Evolutionary conservation across 2,888 invertebrate genomes (phyloP).

Genomic region (Barypeithes pellucidus): DNA sequence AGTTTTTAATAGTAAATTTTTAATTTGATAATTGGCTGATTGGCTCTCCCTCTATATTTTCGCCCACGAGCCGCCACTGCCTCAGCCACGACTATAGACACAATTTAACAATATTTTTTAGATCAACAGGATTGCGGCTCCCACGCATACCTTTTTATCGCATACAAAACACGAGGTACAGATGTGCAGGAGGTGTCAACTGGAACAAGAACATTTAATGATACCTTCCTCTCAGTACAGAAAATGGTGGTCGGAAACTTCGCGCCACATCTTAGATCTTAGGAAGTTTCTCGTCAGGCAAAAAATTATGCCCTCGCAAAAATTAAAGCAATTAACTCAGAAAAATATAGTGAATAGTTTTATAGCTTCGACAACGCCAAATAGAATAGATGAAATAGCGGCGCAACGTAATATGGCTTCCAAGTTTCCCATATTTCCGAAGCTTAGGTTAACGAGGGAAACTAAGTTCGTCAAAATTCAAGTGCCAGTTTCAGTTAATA

Average conservation of each 20-base stretch:
- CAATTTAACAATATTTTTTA: conserved; percentile 59
- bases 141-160: conserved; percentile 78
- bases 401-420: conserved; percentile 60
- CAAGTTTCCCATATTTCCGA: conserved; percentile 66
- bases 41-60: no score
- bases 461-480: conserved; percentile 69
- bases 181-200: conserved; percentile 57
- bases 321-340: conserved; percentile 55
- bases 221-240: conserved; percentile 62
- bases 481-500: conserved; percentile 65
- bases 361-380: conserved; percentile 24
- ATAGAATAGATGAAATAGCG: conserved; percentile 66
- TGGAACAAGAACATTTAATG: conserved; percentile 48
- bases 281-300: conserved; percentile 64
- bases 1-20: no score
- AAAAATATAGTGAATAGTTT: conserved; percentile 61
- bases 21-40: no score
- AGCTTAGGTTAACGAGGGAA: conserved; percentile 64
- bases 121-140: conserved; percentile 79
- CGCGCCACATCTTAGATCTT: conserved; percentile 65
- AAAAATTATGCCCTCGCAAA: conserved; percentile 63
- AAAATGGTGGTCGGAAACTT: conserved; percentile 68
- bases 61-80: no score
- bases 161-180: conserved; percentile 68
- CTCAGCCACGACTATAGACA: no score